Conservation (phyloP, 2,888 invertebrate genomes). For the Pardosa pseudoannulata region DNA sequence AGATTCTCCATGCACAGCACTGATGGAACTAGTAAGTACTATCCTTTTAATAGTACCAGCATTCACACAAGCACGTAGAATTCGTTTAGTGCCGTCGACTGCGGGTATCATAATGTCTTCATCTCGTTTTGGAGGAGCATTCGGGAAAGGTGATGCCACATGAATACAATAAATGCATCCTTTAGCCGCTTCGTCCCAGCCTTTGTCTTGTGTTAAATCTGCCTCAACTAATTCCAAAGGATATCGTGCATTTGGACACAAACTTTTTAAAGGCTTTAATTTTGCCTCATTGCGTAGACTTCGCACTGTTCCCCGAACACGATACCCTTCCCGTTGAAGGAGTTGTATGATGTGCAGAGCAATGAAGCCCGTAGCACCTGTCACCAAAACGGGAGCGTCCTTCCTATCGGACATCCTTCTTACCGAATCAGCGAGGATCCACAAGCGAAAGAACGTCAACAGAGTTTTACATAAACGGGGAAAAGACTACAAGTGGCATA, state of each 20-base stretch:
- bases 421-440: conserved; percentile 18
- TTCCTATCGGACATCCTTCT: conserved; percentile 42
- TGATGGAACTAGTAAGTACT: conserved; percentile 80
- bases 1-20: conserved; percentile 77
- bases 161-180: conserved; percentile 79
- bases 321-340: conserved; percentile 79
- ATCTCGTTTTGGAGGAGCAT: conserved; percentile 75
- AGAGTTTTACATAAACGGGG: too few relatives aligned
- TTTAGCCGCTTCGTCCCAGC: conserved; percentile 78
- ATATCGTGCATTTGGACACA: conserved; percentile 77
- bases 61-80: conserved; percentile 78
- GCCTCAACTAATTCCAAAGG: conserved; percentile 79
- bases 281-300: conserved; percentile 77
- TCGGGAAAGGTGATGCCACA: conserved; percentile 78
- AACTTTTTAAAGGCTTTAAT: conserved; percentile 76
- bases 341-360: conserved; percentile 79
- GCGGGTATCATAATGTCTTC: conserved; percentile 79
- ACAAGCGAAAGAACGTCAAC: not conserved
- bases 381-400: conserved; percentile 78
- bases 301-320: conserved; percentile 79
- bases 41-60: conserved; percentile 79
- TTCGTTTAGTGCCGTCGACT: conserved; percentile 79
- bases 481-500: too few relatives aligned
- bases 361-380: conserved; percentile 80
- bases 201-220: conserved; percentile 78